Evolutionary conservation across 2,113 vertebrate genomes (phyloP), one percentile per base, ranked within the genome.

Genomic region (Tympanuchus pallidicinctus): DNA sequence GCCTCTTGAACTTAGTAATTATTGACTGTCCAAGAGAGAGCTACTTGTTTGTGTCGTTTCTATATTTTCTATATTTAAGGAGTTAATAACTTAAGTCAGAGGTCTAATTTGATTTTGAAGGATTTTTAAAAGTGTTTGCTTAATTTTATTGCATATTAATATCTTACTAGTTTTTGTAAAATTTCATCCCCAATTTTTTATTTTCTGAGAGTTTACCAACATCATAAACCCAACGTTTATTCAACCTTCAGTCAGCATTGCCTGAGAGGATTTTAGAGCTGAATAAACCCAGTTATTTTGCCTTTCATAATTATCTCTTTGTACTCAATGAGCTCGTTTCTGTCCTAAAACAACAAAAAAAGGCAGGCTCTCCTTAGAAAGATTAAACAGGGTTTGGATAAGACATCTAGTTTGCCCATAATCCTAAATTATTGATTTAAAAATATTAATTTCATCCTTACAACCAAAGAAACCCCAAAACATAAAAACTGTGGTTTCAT

Each of bases 221-320:
- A 83, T 52, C 32, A 82, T 82, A 88, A 86, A 69, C 15, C 17
- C n/a, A 60, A 5, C 90, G 78, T 94, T 94, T 96, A 77, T 91
- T 86, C 73, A 96, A 60, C 22, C 40, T 81, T 61, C 38, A 88
- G 64, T 81, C 87, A 94, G 52, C 36, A 60, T 43, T 89, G 76
- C 72, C 69, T 86, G 73, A 63, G 66, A 94, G 45, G 77, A 96
- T 96, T 96, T 86, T 73, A 82, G 94, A 88, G 27, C 75, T 93
- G 93, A 90, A 86, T 91, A 94, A 93, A 88, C 54, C 40, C 73
- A 82, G 17, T 30, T 89, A 59, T 92, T 92, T 90, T 45, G 11
- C 8, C 34, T 92, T 93, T 89, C 38, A 73, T 86, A 92, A 88
- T 92, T 82, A 64, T 3, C 72, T 8, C 59, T 92, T 92, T 92